phyloP scores from a whole-genome alignment of 2,797 vertebrate species.

The Tenualosa thibaudeaui region DNA sequence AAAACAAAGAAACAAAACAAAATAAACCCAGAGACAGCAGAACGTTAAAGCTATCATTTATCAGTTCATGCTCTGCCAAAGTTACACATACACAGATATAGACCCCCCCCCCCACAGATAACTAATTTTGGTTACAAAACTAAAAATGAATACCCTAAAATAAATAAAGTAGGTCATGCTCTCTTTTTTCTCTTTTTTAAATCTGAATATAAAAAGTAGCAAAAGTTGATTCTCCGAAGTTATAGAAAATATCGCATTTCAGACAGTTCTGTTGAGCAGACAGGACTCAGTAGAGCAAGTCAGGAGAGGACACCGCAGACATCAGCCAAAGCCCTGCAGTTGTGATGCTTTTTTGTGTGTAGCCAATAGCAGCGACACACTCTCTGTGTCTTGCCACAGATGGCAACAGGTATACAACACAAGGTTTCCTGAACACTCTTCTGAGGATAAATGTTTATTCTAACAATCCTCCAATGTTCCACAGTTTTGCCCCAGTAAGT shows the following conservation, averaged over 20 bases:
- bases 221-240: slow-evolving; percentile 62
- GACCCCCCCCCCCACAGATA: background rate
- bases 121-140: slow-evolving; percentile 56
- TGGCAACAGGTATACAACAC: slow-evolving; percentile 27
- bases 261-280: slow-evolving; percentile 42
- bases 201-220: slow-evolving; percentile 77
- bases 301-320: slow-evolving; percentile 26
- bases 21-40: slow-evolving; percentile 46
- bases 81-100: slow-evolving; percentile 38
- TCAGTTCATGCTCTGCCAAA: slow-evolving; percentile 60
- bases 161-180: slow-evolving; percentile 67
- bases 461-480: background rate
- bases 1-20: slow-evolving; percentile 20
- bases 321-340: slow-evolving; percentile 23
- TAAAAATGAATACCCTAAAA: slow-evolving; percentile 64
- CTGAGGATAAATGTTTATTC: background rate
- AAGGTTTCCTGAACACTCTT: slow-evolving; percentile 25
- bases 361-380: slow-evolving; percentile 5
- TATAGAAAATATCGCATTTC: slow-evolving; percentile 55
- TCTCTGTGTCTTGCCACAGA: slow-evolving; percentile 36
- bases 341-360: slow-evolving; percentile 37
- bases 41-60: slow-evolving; percentile 66
- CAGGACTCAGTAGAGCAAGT: slow-evolving; percentile 38
- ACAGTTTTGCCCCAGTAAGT: background rate
- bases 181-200: slow-evolving; percentile 47